Base-by-base conservation (phyloP, 2,797 vertebrate genomes). In the Epinephelus malabaricus region DNA sequence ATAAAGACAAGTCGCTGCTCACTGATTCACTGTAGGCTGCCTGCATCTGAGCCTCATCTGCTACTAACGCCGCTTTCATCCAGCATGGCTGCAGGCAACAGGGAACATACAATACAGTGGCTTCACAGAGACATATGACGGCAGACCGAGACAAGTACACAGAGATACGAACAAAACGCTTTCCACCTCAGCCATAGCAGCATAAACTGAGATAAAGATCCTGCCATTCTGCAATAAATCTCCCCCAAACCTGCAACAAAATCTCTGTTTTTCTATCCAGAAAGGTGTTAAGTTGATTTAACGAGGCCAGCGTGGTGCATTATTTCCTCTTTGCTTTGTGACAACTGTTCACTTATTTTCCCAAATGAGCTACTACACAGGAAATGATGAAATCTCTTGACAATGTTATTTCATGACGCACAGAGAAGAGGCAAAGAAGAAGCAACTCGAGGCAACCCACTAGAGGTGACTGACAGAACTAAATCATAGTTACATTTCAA, bases 1-100 rank as follows among this genome's bases (percentile, higher is more conserved):
- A n/a, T 60, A 75, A 90, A 90, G 73, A 88, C 88, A 82, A 88
- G 84, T 64, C 45, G 5, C 65, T 21, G 76, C 81, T 69, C 75
- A 14, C 86, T 47, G 64, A 81, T 71, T 79, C 82, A 79, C 86
- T 38, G 61, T 78, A 19, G 84, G 82, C 86, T 56, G 74, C 74
- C 77, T 40, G 69, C 85, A 61, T 82, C 81, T 66, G 69, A 86
- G 75, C 68, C 77, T 84, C 90, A 81, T 69, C 78, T 76, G 54
- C 89, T 84, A 47, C 79, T 69, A 4, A 86, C 61, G 60, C 66
- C 4, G 77, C 88, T 90, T 90, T 92, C 86, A 91, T 90, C 86
- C 83, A 13, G 63, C 81, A 38, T 74, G 83, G 87, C 88, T 78
- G 81, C 85, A 80, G 89, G 86, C 86, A 19, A 81, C 71, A 2